These are phyloP conservation scores for Acronicta aceris DNA, from an alignment of 2,888 invertebrate species.

Conservation along the genomic window DNA sequence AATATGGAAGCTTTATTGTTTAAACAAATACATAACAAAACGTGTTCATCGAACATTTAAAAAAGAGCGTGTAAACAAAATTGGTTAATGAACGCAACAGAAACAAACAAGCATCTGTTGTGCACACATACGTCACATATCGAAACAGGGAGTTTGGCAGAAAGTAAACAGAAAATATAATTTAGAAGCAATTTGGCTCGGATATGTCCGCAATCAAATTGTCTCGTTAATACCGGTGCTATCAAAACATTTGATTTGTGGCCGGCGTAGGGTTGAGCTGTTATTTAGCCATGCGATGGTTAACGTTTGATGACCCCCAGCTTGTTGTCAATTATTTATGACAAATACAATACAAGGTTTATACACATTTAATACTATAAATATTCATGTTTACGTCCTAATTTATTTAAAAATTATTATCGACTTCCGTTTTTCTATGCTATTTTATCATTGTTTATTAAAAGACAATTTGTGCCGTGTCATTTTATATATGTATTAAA, in stretches of 20 bases:
- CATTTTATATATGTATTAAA: slow-evolving; percentile 15
- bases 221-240: slow-evolving; percentile 89
- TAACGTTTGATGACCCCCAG: slow-evolving; percentile 80
- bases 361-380: slow-evolving; percentile 50
- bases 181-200: slow-evolving; percentile 89
- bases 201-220: slow-evolving; percentile 90
- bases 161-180: slow-evolving; percentile 90
- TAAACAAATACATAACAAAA: slow-evolving; percentile 34
- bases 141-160: slow-evolving; percentile 85
- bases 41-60: slow-evolving; percentile 67
- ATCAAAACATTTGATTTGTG: slow-evolving; percentile 90
- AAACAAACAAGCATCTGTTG: slow-evolving; percentile 78
- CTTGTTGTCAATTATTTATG: slow-evolving; percentile 80
- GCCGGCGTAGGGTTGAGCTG: slow-evolving; percentile 68
- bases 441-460: slow-evolving; percentile 34
- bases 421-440: slow-evolving; percentile 8
- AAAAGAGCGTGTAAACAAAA: slow-evolving; percentile 74
- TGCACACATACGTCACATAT: slow-evolving; percentile 79
- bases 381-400: slow-evolving; percentile 25
- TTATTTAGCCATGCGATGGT: slow-evolving; percentile 83
- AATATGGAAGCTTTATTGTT: slow-evolving; percentile 20
- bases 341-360: slow-evolving; percentile 61
- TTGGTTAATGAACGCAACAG: slow-evolving; percentile 81
- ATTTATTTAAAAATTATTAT: slow-evolving; percentile 20
- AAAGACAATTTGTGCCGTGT: slow-evolving; percentile 13